A percentile compares a stretch with the other conserved stretches of the same genome.
Conservation (phyloP, 2,888 invertebrate genomes). For the Amiota communis region DNA sequence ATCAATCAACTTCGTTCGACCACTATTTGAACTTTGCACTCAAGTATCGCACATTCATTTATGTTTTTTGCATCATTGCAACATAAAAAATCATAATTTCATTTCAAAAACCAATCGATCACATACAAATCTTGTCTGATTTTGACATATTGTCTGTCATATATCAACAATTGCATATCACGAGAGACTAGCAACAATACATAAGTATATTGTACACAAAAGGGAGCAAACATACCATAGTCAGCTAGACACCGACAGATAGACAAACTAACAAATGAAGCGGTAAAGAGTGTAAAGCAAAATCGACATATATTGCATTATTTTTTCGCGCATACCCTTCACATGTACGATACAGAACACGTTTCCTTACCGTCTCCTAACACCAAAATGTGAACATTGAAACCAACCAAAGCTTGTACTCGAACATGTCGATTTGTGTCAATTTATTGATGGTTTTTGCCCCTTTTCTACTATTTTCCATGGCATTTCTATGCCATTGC, state of each 20-base stretch:
- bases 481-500: slow-evolving; percentile 3
- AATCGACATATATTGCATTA: slow-evolving; percentile 9
- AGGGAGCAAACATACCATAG: background rate
- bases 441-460: slow-evolving; percentile 45
- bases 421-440: slow-evolving; percentile 49
- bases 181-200: background rate
- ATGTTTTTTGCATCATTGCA: slow-evolving; percentile 2
- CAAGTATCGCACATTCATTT: too few species aligned
- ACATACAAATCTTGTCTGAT: slow-evolving; percentile 43
- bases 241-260: slow-evolving; percentile 1
- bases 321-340: slow-evolving; percentile 22
- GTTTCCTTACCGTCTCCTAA: slow-evolving; percentile 6
- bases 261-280: slow-evolving; percentile 3
- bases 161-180: slow-evolving; percentile 26
- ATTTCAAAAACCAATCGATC: slow-evolving; percentile 30
- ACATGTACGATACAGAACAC: slow-evolving; percentile 3
- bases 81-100: slow-evolving; percentile 27
- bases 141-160: slow-evolving; percentile 51
- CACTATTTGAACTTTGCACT: too few species aligned
- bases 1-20: background rate
- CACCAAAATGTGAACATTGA: background rate
- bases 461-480: slow-evolving; percentile 37
- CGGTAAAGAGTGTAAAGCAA: background rate
- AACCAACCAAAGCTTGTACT: background rate
- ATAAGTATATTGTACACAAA: background rate